phyloP scores from a whole-genome alignment of 1,140 invertebrate species.

The Archivesica marissinica region DNA sequence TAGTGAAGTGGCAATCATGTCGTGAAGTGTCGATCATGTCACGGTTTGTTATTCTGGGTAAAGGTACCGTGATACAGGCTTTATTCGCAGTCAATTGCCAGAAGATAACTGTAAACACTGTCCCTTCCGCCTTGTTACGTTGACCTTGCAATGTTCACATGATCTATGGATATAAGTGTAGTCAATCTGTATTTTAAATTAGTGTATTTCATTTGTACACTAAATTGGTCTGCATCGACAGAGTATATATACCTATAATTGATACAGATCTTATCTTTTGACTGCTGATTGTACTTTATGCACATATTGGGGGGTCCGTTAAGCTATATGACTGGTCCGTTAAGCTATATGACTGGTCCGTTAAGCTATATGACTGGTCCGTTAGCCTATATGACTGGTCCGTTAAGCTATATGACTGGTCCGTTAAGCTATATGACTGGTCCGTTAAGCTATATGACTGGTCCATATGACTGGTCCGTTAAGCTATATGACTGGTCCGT shows the following conservation, averaged over 20 bases:
- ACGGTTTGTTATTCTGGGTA: constrained; percentile 5
- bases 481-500: too few relatives aligned
- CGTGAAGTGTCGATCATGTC: too few relatives aligned
- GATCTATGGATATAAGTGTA: constrained; percentile 28
- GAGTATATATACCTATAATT: not conserved
- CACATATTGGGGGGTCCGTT: not conserved
- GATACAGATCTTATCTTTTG: not conserved
- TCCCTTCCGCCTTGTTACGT: constrained; percentile 7
- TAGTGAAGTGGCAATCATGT: not conserved
- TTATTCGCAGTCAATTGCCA: constrained; percentile 4
- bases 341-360: too few relatives aligned
- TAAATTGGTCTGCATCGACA: not conserved
- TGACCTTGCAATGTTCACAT: constrained; percentile 23
- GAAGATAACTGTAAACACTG: constrained; percentile 4
- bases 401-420: too few relatives aligned
- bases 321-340: too few relatives aligned
- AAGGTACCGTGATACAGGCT: not conserved
- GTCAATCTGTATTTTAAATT: not conserved
- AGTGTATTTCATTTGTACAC: not conserved
- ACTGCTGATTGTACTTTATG: not conserved
- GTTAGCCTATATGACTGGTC: too few relatives aligned
- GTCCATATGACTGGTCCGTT: too few relatives aligned
- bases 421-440: too few relatives aligned
- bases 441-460: too few relatives aligned
- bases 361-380: too few relatives aligned